phyloP scores from a whole-genome alignment of 2,797 vertebrate genomes.

The Echeneis naucrates region DNA sequence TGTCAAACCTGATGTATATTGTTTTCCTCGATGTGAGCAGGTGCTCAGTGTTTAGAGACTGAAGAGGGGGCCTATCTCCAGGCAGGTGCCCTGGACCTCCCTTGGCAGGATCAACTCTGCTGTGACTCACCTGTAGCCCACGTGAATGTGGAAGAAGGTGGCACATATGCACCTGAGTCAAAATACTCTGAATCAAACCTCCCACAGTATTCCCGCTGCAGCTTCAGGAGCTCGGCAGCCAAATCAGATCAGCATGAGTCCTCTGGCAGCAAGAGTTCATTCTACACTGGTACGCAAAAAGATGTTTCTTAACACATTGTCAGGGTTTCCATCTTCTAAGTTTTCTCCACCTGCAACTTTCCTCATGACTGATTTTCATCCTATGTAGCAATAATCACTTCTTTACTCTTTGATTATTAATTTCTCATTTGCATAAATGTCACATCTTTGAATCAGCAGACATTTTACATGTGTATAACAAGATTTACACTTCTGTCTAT shows the following conservation, averaged over 20 bases:
- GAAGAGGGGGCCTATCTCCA: slow-evolving; percentile 1
- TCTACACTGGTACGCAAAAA: background rate
- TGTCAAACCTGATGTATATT: background rate
- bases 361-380: background rate
- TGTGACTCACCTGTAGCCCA: slow-evolving; percentile 72
- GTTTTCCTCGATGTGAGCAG: slow-evolving; percentile 53
- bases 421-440: background rate
- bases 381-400: background rate
- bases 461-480: too few species aligned
- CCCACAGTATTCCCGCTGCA: slow-evolving; percentile 52
- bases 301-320: background rate
- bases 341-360: background rate
- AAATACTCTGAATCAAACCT: slow-evolving; percentile 46
- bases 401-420: too few species aligned
- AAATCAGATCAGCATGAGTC: background rate
- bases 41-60: slow-evolving; percentile 42
- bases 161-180: background rate
- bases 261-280: slow-evolving; percentile 49
- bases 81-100: slow-evolving; percentile 63
- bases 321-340: background rate
- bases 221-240: slow-evolving; percentile 41
- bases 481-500: too few species aligned
- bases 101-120: slow-evolving; percentile 80
- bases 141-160: slow-evolving; percentile 11
- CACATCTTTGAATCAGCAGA: too few species aligned